Conservation (phyloP, 2,888 invertebrate species). For the Psococerastis gibbosa region DNA sequence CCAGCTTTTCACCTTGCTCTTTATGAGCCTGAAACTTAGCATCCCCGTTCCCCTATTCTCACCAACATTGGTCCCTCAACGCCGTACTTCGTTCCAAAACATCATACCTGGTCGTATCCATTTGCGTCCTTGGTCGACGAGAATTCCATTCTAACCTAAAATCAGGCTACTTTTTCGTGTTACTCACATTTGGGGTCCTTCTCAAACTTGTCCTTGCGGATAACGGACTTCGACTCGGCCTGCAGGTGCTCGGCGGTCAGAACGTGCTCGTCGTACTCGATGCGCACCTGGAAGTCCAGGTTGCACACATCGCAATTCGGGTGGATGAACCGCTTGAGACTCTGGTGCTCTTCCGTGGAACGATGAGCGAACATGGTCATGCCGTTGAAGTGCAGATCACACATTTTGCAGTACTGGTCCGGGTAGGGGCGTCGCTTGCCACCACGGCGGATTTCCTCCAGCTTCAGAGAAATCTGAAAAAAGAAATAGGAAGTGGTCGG, state of each 20-base stretch:
- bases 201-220: constrained; percentile 1
- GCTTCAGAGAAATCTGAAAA: background rate
- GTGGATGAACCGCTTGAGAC: constrained; percentile 2
- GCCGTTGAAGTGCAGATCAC: constrained; percentile 7
- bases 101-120: too few relatives aligned
- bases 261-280: constrained; percentile 9
- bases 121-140: too few relatives aligned
- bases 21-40: too few relatives aligned
- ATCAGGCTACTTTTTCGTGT: too few relatives aligned
- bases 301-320: constrained; percentile 3
- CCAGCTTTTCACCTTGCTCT: too few relatives aligned
- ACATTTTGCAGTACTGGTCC: constrained; percentile 10
- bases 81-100: too few relatives aligned
- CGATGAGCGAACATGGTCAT: constrained; percentile 9
- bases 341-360: constrained; percentile 5
- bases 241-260: constrained; percentile 2
- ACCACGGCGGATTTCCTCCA: constrained; percentile 1
- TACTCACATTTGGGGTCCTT: constrained; percentile 9
- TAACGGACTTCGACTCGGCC: background rate
- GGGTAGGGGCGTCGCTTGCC: constrained; percentile 5
- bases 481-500: too few relatives aligned
- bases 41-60: too few relatives aligned
- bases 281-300: constrained; percentile 3
- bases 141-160: too few relatives aligned
- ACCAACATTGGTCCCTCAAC: too few relatives aligned